These are phyloP conservation scores for Sander vitreus DNA, from an alignment of 2,113 vertebrate species.

Conservation along the genomic window DNA sequence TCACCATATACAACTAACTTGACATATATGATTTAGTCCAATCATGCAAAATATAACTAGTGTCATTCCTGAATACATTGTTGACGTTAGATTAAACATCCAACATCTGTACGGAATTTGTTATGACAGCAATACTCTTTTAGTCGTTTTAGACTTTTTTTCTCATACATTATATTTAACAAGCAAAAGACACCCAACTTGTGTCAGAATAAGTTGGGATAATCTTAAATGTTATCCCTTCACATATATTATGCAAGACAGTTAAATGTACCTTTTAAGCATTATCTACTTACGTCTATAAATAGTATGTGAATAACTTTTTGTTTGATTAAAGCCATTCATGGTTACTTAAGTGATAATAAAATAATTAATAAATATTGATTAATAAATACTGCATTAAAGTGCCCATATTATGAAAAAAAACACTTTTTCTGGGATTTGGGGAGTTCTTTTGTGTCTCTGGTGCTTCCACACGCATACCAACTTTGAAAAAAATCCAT, in stretches of 20 bases:
- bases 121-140: constrained; percentile 13
- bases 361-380: constrained; percentile 34
- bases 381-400: constrained; percentile 54
- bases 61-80: constrained; percentile 52
- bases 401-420: too few relatives aligned
- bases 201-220: constrained; percentile 23
- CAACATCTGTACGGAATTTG: constrained; percentile 37
- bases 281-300: constrained; percentile 24
- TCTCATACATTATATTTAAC: constrained; percentile 36
- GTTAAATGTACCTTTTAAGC: constrained; percentile 48
- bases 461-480: too few relatives aligned
- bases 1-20: constrained; percentile 50
- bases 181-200: constrained; percentile 33
- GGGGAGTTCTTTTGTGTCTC: too few relatives aligned
- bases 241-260: constrained; percentile 26
- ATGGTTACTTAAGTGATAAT: constrained; percentile 55
- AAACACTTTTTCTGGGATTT: too few relatives aligned
- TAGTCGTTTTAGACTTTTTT: constrained; percentile 35
- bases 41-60: constrained; percentile 74
- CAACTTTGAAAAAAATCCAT: too few relatives aligned
- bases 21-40: constrained; percentile 49
- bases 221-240: constrained; percentile 28
- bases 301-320: constrained; percentile 17
- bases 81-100: constrained; percentile 52
- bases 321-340: constrained; percentile 65